phyloP scores from a whole-genome alignment of 2,113 vertebrate genomes.

The Pyrgilauda ruficollis region DNA sequence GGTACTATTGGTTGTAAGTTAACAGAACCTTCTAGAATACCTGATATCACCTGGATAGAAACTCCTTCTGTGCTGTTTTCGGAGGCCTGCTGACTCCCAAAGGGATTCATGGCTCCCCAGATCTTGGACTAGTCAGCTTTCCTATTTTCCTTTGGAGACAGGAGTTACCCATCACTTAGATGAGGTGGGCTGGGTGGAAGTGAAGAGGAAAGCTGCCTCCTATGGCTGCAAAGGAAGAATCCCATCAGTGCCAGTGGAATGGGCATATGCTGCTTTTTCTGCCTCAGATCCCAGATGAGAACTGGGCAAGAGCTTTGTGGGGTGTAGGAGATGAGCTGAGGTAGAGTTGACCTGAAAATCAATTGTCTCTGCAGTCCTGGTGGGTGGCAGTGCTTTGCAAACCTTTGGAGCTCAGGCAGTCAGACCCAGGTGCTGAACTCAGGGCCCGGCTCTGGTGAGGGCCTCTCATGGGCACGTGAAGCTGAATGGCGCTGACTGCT shows the following conservation, averaged over 20 bases:
- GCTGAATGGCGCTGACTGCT: background rate
- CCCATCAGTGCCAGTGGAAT: background rate
- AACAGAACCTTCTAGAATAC: background rate
- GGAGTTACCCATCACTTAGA: background rate
- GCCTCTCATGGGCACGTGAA: rapidly evolving
- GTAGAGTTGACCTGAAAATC: background rate
- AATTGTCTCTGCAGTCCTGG: background rate
- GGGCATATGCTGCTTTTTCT: background rate
- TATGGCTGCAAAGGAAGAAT: background rate
- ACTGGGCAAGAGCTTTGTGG: background rate
- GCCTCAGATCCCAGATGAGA: background rate
- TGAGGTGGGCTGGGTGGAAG: background rate
- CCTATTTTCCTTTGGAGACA: background rate
- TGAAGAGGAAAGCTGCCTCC: background rate
- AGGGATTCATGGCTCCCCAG: background rate
- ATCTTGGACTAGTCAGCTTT: background rate
- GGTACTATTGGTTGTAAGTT: background rate
- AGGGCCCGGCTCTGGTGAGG: background rate
- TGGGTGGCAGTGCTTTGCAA: background rate
- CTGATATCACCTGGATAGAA: background rate
- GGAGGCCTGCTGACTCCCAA: background rate
- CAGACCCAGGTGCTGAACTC: background rate
- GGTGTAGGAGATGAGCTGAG: background rate
- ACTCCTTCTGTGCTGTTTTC: background rate
- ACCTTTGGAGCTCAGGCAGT: background rate